Evolutionary conservation across 2,113 vertebrate species (phyloP), one percentile per base, ranked within the genome.

Genomic region (Raja brachyura): DNA sequence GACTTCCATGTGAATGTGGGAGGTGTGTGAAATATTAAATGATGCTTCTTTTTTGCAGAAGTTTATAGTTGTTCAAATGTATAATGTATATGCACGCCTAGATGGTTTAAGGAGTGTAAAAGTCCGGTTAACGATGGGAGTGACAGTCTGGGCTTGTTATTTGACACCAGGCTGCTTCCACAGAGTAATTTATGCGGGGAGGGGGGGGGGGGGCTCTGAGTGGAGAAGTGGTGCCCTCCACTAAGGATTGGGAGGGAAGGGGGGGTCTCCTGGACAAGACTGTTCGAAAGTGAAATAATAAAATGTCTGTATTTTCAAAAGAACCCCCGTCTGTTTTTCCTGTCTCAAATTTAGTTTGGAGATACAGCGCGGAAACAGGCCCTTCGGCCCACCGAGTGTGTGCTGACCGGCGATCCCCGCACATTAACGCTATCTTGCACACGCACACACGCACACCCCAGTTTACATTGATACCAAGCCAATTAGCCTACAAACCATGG

Each of bases 1-100:
- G 20, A 7, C 4, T 54, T 81, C 20, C 33, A 18, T 16, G 22
- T 22, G 48, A 56, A 13, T 16, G 6, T 22, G 54, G 48, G 54
- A 28, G 48, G 28, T 86, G 81, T 61, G 81, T 86, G 25, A 61
- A 61, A 61, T 86, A 59, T 85, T 85, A 85, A 14, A 61, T 28
- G 9, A 5, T 59, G 81, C 54, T 86, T 86, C 81, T 61, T 61
- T 86, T 86, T 86, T 86, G 56, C 56, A n/a, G 81, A 86, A 86
- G 81, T 11, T n/a, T 75, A n/a, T 48, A 2, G 25, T 61, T 39
- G 39, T 79, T 20, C 33, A 18, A 22, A 20, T 54, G 48, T 77
- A 77, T 54, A 81, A 81, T 54, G 48, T 81, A 81, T 81, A 81
- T 48, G 39, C 39, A 54, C 7, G n/a, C 25, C 2, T 8, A 2